Evolutionary conservation across 1,140 invertebrate species (phyloP), one percentile per base, ranked within the genome.

Genomic region (Diabrotica undecimpunctata): DNA sequence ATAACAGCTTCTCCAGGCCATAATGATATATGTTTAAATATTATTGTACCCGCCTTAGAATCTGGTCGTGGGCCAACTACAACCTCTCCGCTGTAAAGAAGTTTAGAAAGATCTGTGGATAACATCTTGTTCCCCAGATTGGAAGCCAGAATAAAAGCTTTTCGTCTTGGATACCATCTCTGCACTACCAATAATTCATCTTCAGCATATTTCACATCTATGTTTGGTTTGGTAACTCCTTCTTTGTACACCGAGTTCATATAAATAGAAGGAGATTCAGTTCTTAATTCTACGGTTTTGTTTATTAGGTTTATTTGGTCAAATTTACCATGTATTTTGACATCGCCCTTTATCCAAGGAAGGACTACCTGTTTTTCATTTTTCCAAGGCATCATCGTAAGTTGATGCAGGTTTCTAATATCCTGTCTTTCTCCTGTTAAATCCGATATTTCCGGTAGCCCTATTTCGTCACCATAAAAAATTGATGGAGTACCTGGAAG

Each of bases 401-500:
- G 77, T 72, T 90, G 87, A 66, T 87, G 84, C 38, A 87, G 72
- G 73, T 88, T 83, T 52, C 82, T 77, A 6, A 88, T 79, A 71
- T 90, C 86, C 63, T 82, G 79, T 62, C 85, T 83, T 75, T 89
- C 86, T 46, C 79, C 78, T 50, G 83, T 78, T 25, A 81, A 77
- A 66, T 84, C 81, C 9, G 76, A 68, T 14, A 79, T 70, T 62
- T 81, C 75, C 50, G 82, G 67, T 46, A 86, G 78, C 12, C 84
- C 84, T 66, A 92, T 85, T 82, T 93, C 91, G 77, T 94, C 91
- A 6, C 90, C 90, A 75, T 93, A 93, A 75, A 93, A 90, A 69
- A 94, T 86, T 68, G 83, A 91, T 0, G 90, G 84, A 8, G 90
- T 91, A 6, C 92, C 92, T 2, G 92, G 91, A 25, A 94, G 75